Conservation (phyloP, 1,140 invertebrate genomes). For the Conopomorpha cramerella region DNA sequence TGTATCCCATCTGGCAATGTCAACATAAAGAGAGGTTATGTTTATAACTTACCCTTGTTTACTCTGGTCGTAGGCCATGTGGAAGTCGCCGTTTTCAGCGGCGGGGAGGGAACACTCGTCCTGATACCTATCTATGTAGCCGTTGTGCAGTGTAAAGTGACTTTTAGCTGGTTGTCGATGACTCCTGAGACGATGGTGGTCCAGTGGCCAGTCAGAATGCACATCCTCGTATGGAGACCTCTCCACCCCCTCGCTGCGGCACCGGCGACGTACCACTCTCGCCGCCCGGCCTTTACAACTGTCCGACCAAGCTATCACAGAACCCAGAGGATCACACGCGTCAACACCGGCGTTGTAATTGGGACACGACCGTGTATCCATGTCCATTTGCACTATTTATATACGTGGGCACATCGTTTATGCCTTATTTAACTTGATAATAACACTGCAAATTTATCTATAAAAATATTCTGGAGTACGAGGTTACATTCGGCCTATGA, state of each 20-base stretch:
- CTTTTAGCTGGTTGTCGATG: slow-evolving; percentile 32
- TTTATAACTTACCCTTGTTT: slow-evolving; percentile 26
- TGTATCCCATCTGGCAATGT: not conserved
- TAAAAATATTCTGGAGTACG: too few relatives aligned
- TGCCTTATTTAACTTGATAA: not conserved
- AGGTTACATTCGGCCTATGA: too few relatives aligned
- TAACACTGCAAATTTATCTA: not conserved
- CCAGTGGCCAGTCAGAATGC: slow-evolving; percentile 21
- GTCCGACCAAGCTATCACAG: slow-evolving; percentile 30
- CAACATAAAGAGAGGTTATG: slow-evolving; percentile 16
- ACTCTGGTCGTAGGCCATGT: slow-evolving; percentile 35
- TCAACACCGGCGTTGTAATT: slow-evolving; percentile 49
- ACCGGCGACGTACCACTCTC: slow-evolving; percentile 37
- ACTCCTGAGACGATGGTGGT: slow-evolving; percentile 20
- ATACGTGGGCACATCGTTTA: not conserved
- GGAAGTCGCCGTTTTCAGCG: slow-evolving; percentile 42
- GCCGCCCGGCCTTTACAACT: slow-evolving; percentile 34
- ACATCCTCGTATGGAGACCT: slow-evolving; percentile 49
- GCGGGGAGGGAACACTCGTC: slow-evolving; percentile 34
- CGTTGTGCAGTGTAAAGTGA: slow-evolving; percentile 39
- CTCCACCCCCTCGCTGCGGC: slow-evolving; percentile 46
- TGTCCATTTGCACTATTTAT: slow-evolving; percentile 16
- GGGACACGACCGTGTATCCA: slow-evolving; percentile 46
- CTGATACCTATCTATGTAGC: slow-evolving; percentile 21
- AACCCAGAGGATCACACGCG: slow-evolving; percentile 39